Conservation (phyloP, 2,888 invertebrate genomes). For the Ichneumoninae sp. region DNA sequence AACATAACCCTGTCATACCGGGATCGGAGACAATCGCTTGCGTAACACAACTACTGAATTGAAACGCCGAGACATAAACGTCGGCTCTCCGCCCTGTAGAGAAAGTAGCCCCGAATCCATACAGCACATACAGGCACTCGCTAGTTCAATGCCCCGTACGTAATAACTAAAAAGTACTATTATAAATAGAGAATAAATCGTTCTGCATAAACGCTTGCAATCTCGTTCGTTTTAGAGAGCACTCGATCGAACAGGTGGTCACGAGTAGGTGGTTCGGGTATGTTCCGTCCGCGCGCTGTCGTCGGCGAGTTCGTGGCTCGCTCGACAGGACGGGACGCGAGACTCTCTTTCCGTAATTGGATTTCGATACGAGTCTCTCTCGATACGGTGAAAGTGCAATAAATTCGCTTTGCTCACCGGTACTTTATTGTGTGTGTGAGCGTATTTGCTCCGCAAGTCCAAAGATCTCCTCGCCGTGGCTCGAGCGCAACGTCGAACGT, state of each 20-base stretch:
- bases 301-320: constrained; percentile 20
- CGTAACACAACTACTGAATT: constrained; percentile 1
- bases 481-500: constrained; percentile 3
- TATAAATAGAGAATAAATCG: constrained; percentile 57
- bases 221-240: constrained; percentile 43
- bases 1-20: not conserved
- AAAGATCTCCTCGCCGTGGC: not conserved
- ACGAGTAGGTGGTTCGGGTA: constrained; percentile 34
- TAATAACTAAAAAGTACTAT: constrained; percentile 32
- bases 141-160: constrained; percentile 3
- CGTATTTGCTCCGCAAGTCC: constrained; percentile 10
- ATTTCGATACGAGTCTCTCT: constrained; percentile 61
- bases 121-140: not conserved
- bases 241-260: constrained; percentile 63
- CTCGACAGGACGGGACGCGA: constrained; percentile 13
- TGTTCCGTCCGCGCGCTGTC: not conserved
- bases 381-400: constrained; percentile 68
- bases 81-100: not conserved
- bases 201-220: constrained; percentile 52
- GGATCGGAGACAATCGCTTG: not conserved
- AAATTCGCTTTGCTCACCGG: constrained; percentile 51
- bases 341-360: constrained; percentile 65
- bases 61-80: constrained; percentile 1
- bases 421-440: constrained; percentile 1
- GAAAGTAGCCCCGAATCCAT: constrained; percentile 44